Evolutionary conservation across 2,797 vertebrate species (phyloP), one percentile per base, ranked within the genome.

Genomic region (Sebastes minor): DNA sequence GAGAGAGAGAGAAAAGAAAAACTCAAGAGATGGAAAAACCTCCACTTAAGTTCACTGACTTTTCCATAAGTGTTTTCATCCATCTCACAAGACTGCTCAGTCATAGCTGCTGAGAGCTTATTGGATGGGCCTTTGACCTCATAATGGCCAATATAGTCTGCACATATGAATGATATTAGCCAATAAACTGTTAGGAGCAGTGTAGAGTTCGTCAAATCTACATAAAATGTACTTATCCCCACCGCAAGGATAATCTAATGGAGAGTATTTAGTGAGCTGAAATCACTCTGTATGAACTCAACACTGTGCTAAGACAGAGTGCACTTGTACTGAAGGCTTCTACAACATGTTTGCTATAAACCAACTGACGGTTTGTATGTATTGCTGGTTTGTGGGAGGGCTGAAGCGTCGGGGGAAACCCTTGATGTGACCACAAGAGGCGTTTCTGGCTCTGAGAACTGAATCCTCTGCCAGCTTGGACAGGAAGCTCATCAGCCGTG

Each of bases 11-110:
- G 66, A 62, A 65, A 76, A 30, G 53, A 59, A 49, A 82, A 74
- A 78, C 59, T 82, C 27, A 61, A 84, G 81, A 69, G 78, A 85
- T 46, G 71, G 80, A 88, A 86, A 90, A 86, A 38, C 2, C 49
- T 55, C 72, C 84, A 82, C 87, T 90, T 81, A 56, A 57, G 67
- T 82, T 83, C 61, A 85, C 65, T 23, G 65, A 80, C 74, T 81
- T 63, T 23, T 83, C 74, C 55, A 22, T 32, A 81, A 92, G 89
- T 83, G 86, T 84, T 80, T 82, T 64, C 70, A 91, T 89, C 82
- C 61, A 86, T 91, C 83, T 84, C 46, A 27, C 46, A 65, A 53
- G 57, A 70, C 64, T 32, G 53, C 59, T 68, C 32, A 12, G 38
- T 80, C 64, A 59, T 14, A 70, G 46, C 60, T 57, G 62, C 33